Conservation (phyloP, 64 coral and sea anemone genomes). For the Montipora foliosa region DNA sequence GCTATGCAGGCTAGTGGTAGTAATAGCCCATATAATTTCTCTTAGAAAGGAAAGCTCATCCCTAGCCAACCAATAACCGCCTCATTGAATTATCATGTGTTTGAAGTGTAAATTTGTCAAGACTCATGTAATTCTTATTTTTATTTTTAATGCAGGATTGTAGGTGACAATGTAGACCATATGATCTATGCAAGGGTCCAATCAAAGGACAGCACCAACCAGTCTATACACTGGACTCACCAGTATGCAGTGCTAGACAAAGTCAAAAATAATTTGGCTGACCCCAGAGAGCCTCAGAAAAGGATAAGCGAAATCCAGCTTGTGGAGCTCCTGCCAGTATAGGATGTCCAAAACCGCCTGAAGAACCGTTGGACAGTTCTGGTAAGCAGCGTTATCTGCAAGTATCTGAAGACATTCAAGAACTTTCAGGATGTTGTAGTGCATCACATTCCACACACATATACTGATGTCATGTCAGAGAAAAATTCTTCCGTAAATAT, state of each 20-base stretch:
- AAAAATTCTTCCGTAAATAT: constrained; percentile 21
- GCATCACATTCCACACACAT: constrained; percentile 61
- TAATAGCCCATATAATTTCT: constrained; percentile 21
- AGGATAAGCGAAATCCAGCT: constrained; percentile 16
- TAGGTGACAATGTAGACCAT: constrained; percentile 68
- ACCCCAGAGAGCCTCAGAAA: constrained; percentile 3
- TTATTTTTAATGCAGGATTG: constrained; percentile 54
- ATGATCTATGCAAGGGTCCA: constrained; percentile 63
- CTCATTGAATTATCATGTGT: background rate
- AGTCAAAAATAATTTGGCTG: constrained; percentile 12
- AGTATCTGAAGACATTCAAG: constrained; percentile 65
- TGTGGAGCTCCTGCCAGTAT: constrained; percentile 32
- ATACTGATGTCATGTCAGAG: constrained; percentile 60
- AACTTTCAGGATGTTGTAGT: constrained; percentile 31
- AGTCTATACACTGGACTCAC: constrained; percentile 66
- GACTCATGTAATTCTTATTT: background rate
- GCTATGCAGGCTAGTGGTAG: constrained; percentile 23
- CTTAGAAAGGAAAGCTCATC: constrained; percentile 22
- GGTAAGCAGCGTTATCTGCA: constrained; percentile 51
- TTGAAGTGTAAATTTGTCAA: background rate
- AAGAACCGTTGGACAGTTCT: constrained; percentile 30
- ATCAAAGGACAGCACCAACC: constrained; percentile 37
- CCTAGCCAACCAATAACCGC: background rate
- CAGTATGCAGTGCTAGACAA: constrained; percentile 59
- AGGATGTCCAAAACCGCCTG: constrained; percentile 36